These are phyloP conservation scores for Sciurus vulgaris DNA, from an alignment of 2,797 vertebrate genomes.

Conservation along the genomic window DNA sequence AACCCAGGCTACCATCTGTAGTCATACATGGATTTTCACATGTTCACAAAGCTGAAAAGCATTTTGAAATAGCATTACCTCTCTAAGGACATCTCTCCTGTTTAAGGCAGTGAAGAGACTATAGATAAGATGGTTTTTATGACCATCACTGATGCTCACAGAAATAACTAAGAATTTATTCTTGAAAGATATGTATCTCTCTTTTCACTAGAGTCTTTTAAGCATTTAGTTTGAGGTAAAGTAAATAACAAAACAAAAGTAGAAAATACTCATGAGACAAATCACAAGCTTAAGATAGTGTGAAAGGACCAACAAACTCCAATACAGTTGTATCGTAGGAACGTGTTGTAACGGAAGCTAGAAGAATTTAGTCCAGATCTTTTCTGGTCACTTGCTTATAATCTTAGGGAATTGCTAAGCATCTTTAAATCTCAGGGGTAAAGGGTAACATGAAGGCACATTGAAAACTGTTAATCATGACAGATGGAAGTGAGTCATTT, in stretches of 20 bases:
- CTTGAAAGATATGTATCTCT: conserved; percentile 31
- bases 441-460: neutral
- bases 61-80: conserved; percentile 34
- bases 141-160: neutral
- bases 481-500: neutral
- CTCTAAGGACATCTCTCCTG: neutral
- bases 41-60: neutral
- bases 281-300: neutral
- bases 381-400: neutral
- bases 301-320: neutral
- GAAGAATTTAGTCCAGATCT: neutral
- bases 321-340: neutral
- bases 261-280: neutral
- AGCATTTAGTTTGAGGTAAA: neutral
- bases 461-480: conserved; percentile 19
- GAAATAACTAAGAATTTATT: neutral
- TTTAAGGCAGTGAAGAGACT: neutral
- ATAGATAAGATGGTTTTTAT: neutral
- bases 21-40: neutral
- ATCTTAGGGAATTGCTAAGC: neutral
- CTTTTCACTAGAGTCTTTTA: neutral
- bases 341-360: neutral
- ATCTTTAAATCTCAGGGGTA: conserved; percentile 10
- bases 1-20: neutral
- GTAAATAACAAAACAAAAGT: neutral